Evolutionary conservation across 2,113 vertebrate genomes (phyloP).

Genomic region (Triplophysa tibetana): DNA sequence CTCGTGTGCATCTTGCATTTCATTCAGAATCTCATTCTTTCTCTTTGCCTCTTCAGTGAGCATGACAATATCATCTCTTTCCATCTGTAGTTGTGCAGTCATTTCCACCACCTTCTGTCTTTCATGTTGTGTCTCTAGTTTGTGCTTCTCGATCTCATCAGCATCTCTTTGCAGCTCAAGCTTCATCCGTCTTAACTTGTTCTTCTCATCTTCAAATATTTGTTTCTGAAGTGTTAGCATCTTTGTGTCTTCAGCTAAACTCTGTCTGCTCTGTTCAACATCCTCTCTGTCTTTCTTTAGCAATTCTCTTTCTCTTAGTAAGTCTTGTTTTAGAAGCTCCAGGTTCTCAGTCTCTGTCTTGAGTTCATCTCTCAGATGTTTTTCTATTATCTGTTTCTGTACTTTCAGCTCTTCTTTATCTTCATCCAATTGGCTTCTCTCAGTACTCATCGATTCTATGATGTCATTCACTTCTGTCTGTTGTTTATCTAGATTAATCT

Average conservation of each 20-base stretch:
- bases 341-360: neutral
- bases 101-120: conserved; percentile 14
- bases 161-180: neutral
- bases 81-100: neutral
- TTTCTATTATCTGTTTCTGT: neutral
- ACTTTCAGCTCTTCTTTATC: conserved; percentile 3
- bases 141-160: conserved; percentile 2
- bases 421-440: neutral
- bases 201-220: neutral
- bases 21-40: neutral
- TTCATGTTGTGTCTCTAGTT: conserved; percentile 45
- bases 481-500: conserved; percentile 4
- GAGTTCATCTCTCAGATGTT: neutral
- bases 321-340: neutral
- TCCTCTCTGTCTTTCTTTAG: neutral
- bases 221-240: no score
- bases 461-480: neutral
- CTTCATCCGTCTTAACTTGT: conserved; percentile 18
- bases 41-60: neutral
- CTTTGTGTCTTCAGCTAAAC: neutral
- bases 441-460: neutral
- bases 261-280: neutral
- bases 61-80: neutral
- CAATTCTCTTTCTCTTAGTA: neutral
- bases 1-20: conserved; percentile 2